phyloP scores from a whole-genome alignment of 2,888 invertebrate genomes.

The Eurytoma californica region DNA sequence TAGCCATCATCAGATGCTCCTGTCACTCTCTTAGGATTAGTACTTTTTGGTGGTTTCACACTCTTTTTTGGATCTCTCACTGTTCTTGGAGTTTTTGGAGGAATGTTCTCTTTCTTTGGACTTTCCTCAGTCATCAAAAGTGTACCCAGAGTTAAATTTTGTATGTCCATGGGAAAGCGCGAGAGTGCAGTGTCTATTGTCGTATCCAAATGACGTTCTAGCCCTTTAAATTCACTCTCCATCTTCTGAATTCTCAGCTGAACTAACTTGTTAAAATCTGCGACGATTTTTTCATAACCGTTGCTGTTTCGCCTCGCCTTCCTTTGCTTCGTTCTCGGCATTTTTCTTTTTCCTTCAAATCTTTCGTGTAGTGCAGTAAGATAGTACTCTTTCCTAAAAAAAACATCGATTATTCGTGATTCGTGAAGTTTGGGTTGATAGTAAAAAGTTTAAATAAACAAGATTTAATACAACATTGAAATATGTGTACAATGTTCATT shows the following conservation, averaged over 20 bases:
- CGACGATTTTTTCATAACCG: slow-evolving; percentile 59
- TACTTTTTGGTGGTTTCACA: slow-evolving; percentile 50
- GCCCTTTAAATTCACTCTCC: slow-evolving; percentile 60
- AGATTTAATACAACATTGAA: not conserved
- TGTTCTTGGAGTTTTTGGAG: slow-evolving; percentile 47
- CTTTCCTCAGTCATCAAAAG: slow-evolving; percentile 49
- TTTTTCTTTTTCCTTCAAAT: slow-evolving; percentile 54
- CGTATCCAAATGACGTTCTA: slow-evolving; percentile 59
- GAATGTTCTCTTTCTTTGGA: slow-evolving; percentile 58
- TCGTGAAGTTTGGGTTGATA: not conserved
- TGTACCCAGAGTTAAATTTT: slow-evolving; percentile 63
- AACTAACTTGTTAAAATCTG: slow-evolving; percentile 64
- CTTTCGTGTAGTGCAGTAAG: not conserved
- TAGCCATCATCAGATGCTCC: slow-evolving; percentile 70
- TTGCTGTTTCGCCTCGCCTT: slow-evolving; percentile 53
- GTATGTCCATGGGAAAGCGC: slow-evolving; percentile 62
- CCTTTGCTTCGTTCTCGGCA: slow-evolving; percentile 69
- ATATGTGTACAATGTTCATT: not conserved
- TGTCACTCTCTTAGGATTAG: slow-evolving; percentile 61
- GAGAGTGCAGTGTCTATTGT: slow-evolving; percentile 58
- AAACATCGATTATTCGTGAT: not conserved
- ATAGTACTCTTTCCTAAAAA: slow-evolving; percentile 22
- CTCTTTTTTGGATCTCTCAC: slow-evolving; percentile 45
- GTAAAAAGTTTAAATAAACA: not conserved
- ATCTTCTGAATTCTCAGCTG: slow-evolving; percentile 59